Evolutionary conservation across 2,113 vertebrate genomes (phyloP), one percentile per base, ranked within the genome.

Genomic region (Nothoprocta pentlandii): DNA sequence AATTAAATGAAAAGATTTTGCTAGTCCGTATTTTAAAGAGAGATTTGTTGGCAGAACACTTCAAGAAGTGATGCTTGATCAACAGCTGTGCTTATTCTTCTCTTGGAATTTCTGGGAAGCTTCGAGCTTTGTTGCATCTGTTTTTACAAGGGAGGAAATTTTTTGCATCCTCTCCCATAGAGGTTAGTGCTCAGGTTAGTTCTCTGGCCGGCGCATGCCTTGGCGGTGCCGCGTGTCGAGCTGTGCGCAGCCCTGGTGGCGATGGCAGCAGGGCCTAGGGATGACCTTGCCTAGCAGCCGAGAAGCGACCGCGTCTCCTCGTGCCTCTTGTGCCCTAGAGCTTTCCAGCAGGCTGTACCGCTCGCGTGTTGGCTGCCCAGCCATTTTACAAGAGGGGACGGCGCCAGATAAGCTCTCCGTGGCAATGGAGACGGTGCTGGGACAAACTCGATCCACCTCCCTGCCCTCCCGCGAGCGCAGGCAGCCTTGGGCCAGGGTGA

Each of bases 401-500:
- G 51, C 0, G 4, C 47, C 82, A 67, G 87, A 73, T 90, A 93
- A 96, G 81, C 41, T 53, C 83, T 84, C 36, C 7, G 0, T 73
- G 80, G 58, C 80, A 22, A 32, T 16, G 47, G 53, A 79, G 90
- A 84, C 75, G 78, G 89, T 89, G 77, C 74, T 92, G 93, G 90
- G 73, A 71, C 94, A 76, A 49, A 41, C 30, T 64, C 23, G 64
- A 90, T 91, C 80, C 92, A 66, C 61, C 46, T 96, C 93, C 16
- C 88, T 90, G 79, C 90, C 85, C 82, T 17, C 63, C 90, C 89
- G 46, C 41, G 83, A 79, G 88, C 90, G 58, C 44, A 81, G 67
- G 44, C 94, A 84, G 95, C 93, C 94, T 81, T 95, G 92, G 95
- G 95, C 87, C 88, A 96, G 90, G 84, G 88, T 73, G 94, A 88